Conservation (phyloP, 1,140 invertebrate genomes). For the Lepidurus couesii region DNA sequence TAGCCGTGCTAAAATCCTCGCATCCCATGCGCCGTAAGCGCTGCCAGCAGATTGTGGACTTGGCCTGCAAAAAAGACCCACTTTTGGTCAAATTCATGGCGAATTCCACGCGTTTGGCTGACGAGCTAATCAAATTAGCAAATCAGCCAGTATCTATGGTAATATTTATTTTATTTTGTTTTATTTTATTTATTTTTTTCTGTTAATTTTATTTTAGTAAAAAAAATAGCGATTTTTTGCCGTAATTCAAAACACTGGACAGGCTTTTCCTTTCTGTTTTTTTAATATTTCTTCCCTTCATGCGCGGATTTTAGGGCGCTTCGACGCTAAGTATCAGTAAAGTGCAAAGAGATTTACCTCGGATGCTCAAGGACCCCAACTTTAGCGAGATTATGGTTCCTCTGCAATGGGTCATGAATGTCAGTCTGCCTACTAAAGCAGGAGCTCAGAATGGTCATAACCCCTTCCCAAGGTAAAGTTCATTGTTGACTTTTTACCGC, state of each 20-base stretch:
- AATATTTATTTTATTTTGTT: slow-evolving; percentile 35
- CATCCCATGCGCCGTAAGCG: slow-evolving; percentile 64
- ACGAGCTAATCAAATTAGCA: slow-evolving; percentile 74
- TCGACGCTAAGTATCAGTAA: slow-evolving; percentile 56
- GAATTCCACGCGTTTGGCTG: slow-evolving; percentile 73
- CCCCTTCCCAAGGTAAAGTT: slow-evolving; percentile 57
- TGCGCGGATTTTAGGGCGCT: slow-evolving; percentile 33
- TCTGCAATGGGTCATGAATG: slow-evolving; percentile 69
- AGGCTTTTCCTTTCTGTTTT: neutral
- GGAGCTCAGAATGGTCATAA: slow-evolving; percentile 47
- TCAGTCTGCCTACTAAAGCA: slow-evolving; percentile 58
- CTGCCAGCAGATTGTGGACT: slow-evolving; percentile 70
- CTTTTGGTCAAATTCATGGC: slow-evolving; percentile 58
- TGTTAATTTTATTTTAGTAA: neutral
- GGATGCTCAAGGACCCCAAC: slow-evolving; percentile 57
- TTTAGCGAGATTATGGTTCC: slow-evolving; percentile 84
- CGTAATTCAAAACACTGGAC: neutral
- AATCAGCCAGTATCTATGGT: slow-evolving; percentile 61
- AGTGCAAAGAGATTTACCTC: slow-evolving; percentile 61
- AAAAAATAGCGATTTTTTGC: neutral
- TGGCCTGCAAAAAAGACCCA: slow-evolving; percentile 55
- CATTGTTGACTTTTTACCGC: neutral
- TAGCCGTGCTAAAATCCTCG: slow-evolving; percentile 65
- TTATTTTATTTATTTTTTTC: too few species aligned
- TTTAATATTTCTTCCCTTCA: neutral